Evolutionary conservation across 1,140 invertebrate genomes (phyloP).

Genomic region (Drosophila lowei): DNA sequence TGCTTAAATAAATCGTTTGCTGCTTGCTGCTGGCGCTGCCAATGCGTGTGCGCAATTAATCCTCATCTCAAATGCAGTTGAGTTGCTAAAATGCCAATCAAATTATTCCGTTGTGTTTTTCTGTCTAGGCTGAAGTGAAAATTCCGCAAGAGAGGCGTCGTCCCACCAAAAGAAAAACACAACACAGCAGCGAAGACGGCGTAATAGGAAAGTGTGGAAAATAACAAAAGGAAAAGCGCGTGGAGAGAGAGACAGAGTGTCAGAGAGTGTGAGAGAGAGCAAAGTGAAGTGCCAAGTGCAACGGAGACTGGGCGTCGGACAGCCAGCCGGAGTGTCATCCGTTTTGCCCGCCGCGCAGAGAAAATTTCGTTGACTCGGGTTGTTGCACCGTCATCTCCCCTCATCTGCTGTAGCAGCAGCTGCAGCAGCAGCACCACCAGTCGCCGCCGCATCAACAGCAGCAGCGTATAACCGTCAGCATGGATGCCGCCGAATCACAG

Average conservation of each 20-base stretch:
- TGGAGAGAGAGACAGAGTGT: conserved; percentile 23
- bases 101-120: conserved; percentile 51
- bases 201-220: conserved; percentile 54
- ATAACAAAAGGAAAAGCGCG: conserved; percentile 41
- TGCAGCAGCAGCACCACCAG: conserved; percentile 19
- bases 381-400: conserved; percentile 7
- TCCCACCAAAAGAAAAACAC: conserved; percentile 16
- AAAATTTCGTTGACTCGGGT: background rate
- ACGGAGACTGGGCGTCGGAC: conserved; percentile 73
- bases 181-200: conserved; percentile 38
- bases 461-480: conserved; percentile 48
- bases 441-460: conserved; percentile 18
- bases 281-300: conserved; percentile 72
- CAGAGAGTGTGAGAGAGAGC: conserved; percentile 49
- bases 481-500: conserved; percentile 81
- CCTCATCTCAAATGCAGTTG: conserved; percentile 59
- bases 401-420: conserved; percentile 17
- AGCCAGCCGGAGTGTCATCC: conserved; percentile 63
- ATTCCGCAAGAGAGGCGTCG: conserved; percentile 49
- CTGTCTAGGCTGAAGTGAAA: conserved; percentile 74
- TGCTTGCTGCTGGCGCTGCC: conserved; percentile 34
- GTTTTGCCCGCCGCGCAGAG: conserved; percentile 14
- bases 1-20: conserved; percentile 23
- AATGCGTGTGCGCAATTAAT: conserved; percentile 77
- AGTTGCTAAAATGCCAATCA: conserved; percentile 64